Evolutionary conservation across 2,888 invertebrate species (phyloP).

Genomic region (Plusia festucae): DNA sequence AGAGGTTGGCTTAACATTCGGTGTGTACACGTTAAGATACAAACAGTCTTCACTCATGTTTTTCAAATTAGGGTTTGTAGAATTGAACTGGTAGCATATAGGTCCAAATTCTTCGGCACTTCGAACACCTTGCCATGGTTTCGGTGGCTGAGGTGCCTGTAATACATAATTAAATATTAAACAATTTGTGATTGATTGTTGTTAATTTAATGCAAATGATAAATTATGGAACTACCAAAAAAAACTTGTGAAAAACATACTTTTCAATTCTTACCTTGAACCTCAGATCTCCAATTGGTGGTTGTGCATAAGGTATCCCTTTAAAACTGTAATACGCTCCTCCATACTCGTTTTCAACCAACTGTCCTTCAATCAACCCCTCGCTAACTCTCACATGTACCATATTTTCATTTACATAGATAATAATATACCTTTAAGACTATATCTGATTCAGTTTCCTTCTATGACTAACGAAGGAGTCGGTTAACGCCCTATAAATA

Average conservation of each 20-base stretch:
- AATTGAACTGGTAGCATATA: constrained; percentile 63
- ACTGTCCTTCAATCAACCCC: constrained; percentile 71
- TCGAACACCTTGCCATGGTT: constrained; percentile 76
- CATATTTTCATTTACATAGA: constrained; percentile 40
- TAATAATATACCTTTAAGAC: not conserved
- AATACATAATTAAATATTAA: constrained; percentile 1
- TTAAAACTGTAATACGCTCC: constrained; percentile 73
- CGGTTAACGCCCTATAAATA: constrained; percentile 19
- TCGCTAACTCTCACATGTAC: constrained; percentile 65
- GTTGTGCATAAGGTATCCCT: constrained; percentile 78
- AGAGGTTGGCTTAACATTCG: constrained; percentile 62
- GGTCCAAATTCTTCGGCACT: constrained; percentile 74
- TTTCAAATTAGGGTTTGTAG: constrained; percentile 16
- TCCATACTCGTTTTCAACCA: constrained; percentile 65
- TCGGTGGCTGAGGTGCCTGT: constrained; percentile 75
- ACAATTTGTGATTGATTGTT: not conserved
- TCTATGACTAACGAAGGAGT: constrained; percentile 9
- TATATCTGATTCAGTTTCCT: constrained; percentile 1
- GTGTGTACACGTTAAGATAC: constrained; percentile 81
- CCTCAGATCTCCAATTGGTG: constrained; percentile 73
- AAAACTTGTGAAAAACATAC: too few relatives aligned
- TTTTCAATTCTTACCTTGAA: constrained; percentile 77
- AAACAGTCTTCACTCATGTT: constrained; percentile 78
- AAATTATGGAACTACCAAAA: too few relatives aligned
- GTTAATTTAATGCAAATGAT: too few relatives aligned